Conservation (phyloP, 2,888 invertebrate genomes). For the Drosophila paucipuncta region DNA sequence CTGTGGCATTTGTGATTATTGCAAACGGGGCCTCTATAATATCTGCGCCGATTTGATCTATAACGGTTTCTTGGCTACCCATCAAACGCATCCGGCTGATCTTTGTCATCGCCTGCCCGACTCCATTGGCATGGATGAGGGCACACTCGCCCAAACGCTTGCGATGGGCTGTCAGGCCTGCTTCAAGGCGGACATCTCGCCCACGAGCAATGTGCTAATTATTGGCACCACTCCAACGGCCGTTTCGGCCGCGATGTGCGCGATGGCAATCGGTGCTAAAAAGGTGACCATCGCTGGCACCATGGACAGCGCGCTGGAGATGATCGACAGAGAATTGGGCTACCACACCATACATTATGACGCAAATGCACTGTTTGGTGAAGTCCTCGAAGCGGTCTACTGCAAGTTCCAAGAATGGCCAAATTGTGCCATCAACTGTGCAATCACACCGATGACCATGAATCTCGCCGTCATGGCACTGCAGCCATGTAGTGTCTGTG, state of each 20-base stretch:
- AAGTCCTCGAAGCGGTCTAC: constrained; percentile 66
- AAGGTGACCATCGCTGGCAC: constrained; percentile 71
- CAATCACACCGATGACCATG: constrained; percentile 76
- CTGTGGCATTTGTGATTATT: constrained; percentile 93
- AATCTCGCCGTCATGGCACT: constrained; percentile 78
- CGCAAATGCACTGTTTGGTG: constrained; percentile 48
- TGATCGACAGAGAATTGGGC: constrained; percentile 59
- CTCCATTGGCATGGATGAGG: constrained; percentile 68
- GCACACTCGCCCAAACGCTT: constrained; percentile 73
- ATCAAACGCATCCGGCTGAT: constrained; percentile 78
- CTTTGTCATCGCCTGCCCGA: constrained; percentile 79
- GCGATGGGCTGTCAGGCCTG: constrained; percentile 81
- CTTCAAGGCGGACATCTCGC: constrained; percentile 67
- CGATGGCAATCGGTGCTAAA: constrained; percentile 75
- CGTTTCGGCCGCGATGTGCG: constrained; percentile 75
- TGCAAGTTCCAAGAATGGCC: constrained; percentile 66
- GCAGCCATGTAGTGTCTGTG: constrained; percentile 73
- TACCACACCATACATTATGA: constrained; percentile 66
- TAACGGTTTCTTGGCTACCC: constrained; percentile 76
- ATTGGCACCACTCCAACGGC: constrained; percentile 79
- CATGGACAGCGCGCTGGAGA: constrained; percentile 48
- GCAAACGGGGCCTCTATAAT: constrained; percentile 87
- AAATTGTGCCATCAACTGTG: constrained; percentile 80
- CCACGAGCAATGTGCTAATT: constrained; percentile 76
- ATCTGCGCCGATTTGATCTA: constrained; percentile 75